A percentile compares a stretch with the other conserved stretches of the same genome.
Evolutionary conservation across 2,113 vertebrate genomes (phyloP).

Genomic region (Tympanuchus pallidicinctus): DNA sequence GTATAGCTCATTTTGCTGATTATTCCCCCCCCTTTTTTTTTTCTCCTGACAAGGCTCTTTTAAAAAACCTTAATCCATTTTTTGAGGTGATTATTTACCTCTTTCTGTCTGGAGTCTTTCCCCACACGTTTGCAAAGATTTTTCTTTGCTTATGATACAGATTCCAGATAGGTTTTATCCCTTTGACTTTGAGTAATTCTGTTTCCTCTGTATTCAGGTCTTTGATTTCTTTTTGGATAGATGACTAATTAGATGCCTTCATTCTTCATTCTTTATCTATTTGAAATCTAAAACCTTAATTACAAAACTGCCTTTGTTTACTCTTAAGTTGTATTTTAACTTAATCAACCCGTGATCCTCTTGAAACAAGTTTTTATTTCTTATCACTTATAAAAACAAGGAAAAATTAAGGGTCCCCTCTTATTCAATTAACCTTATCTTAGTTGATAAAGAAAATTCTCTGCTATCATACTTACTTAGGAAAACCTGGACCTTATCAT

Average conservation of each 20-base stretch:
- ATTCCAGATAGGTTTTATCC: neutral
- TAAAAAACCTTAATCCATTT: neutral
- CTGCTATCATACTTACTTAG: neutral
- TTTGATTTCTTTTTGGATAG: conserved; percentile 17
- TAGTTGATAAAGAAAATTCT: conserved; percentile 8
- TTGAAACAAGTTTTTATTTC: conserved; percentile 30
- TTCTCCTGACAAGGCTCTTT: neutral
- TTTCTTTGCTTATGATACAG: conserved; percentile 37
- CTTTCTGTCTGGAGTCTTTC: neutral
- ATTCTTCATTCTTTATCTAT: conserved; percentile 36
- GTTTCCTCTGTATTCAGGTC: conserved; percentile 17
- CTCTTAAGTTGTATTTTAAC: conserved; percentile 13
- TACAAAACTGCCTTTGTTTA: conserved; percentile 39
- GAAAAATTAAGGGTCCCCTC: neutral
- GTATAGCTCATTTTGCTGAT: neutral
- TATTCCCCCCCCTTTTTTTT: neutral
- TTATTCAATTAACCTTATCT: conserved; percentile 12
- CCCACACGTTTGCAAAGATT: neutral
- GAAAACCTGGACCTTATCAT: conserved; percentile 8
- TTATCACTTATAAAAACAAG: conserved; percentile 44
- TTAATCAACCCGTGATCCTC: neutral
- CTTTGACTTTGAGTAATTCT: conserved; percentile 15
- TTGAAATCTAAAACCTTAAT: conserved; percentile 42
- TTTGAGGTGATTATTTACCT: neutral
- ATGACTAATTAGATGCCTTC: conserved; percentile 19